Evolutionary conservation across 2,113 vertebrate species (phyloP), one percentile per base, ranked within the genome.

Genomic region (Chrysemys picta): DNA sequence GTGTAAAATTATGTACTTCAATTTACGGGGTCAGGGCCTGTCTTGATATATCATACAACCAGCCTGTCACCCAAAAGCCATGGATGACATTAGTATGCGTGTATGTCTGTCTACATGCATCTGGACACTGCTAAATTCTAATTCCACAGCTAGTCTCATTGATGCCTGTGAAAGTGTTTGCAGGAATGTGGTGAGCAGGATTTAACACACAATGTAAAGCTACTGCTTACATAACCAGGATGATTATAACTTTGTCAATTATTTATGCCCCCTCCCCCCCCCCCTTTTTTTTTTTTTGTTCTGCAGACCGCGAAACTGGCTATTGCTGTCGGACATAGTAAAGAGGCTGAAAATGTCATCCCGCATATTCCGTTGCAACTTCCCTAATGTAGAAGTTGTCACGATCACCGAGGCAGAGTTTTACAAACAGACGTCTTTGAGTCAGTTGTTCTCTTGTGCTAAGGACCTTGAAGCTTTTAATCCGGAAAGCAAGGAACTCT

Each of bases 371-470:
- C 98, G 99, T 72, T 98, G 99, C 97, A 98, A 99, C 92, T 99
- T 99, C 94, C 99, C 99, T 59, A 99, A 98, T 85, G 98, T 99
- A 98, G 99, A 99, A 95, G 98, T 99, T 27, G 99, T 99, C 97
- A 99, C 98, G 17, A 99, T 99, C 87, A 98, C 99, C 0, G 99
- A 99, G 98, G 99, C 99, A 0, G 99, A 99, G 97, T 99, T 99
- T 94, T 99, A 99, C 96, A 99, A 98, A 90, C 99, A 99, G 97
- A 99, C 99, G 47, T 99, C 99, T 22, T 97, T 99, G 92, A 99
- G 99, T 88, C 99, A 99, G 97, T 98, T 99, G 91, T 99, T 99
- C 95, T 98, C 99, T 91, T 99, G 99, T 86, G 98, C 99, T 10
- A 99, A 98, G 96, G 99, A 99, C 97, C 98, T 99, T 72, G 99